Percentiles rank a stretch among this genome's conserved stretches.
Conservation (phyloP, 2,113 vertebrate species). For the Lophius piscatorius region DNA sequence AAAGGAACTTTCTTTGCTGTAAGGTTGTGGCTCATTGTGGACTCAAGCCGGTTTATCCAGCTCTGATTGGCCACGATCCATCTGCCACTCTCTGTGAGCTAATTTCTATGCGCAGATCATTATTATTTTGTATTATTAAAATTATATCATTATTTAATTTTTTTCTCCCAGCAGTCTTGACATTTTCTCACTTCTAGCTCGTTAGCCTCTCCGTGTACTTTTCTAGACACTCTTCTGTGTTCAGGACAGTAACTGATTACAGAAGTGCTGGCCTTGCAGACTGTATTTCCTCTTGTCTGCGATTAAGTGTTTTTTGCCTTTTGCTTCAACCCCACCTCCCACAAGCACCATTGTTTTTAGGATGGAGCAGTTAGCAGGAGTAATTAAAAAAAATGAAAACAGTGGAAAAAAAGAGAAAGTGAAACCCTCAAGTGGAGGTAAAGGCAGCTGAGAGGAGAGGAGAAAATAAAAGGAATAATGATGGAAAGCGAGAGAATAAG, state of each 20-base stretch:
- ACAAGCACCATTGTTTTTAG: background rate
- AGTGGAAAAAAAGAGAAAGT: constrained; percentile 1
- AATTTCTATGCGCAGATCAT: background rate
- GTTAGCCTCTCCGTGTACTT: constrained; percentile 14
- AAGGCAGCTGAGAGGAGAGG: background rate
- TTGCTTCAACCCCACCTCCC: background rate
- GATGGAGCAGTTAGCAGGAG: constrained; percentile 28
- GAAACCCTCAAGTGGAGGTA: constrained; percentile 13
- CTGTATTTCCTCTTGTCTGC: constrained; percentile 8
- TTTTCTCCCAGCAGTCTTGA: constrained; percentile 19
- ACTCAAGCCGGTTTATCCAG: background rate
- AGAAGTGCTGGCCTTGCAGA: constrained; percentile 28
- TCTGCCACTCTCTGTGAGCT: constrained; percentile 7
- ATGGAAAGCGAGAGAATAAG: background rate
- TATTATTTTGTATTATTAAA: background rate
- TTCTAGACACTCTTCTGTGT: constrained; percentile 40
- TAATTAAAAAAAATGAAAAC: constrained; percentile 36
- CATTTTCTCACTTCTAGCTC: constrained; percentile 14
- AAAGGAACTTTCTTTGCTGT: background rate
- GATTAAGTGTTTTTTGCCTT: constrained; percentile 31
- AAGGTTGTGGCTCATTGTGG: background rate
- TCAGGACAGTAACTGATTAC: constrained; percentile 42
- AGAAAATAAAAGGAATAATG: background rate
- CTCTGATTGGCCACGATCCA: background rate
- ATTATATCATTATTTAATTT: no score